These are phyloP conservation scores for Ashinkailepas kermadecensis DNA, from an alignment of 2,888 invertebrate species.

Conservation along the genomic window DNA sequence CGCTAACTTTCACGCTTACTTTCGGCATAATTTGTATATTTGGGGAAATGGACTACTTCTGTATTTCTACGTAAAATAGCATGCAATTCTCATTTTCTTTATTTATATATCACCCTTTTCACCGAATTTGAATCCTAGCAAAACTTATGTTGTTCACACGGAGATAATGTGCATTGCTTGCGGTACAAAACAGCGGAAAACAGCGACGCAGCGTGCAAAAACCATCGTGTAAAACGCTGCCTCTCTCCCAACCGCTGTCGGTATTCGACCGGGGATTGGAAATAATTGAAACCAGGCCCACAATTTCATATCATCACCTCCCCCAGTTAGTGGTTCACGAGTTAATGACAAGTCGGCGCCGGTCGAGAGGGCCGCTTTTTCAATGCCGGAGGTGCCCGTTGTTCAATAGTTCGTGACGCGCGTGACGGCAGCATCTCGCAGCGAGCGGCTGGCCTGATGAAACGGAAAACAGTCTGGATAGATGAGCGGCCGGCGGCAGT, in stretches of 20 bases:
- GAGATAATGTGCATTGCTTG: background rate
- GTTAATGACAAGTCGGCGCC: slow-evolving; percentile 3
- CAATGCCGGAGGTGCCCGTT: background rate
- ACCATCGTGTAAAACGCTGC: background rate
- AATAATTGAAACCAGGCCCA: background rate
- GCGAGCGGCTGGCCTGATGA: background rate
- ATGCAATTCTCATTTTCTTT: no score
- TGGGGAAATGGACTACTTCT: no score
- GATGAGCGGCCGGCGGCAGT: background rate
- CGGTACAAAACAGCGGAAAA: background rate
- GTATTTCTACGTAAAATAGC: no score
- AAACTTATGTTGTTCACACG: no score
- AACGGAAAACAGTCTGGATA: background rate
- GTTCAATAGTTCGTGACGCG: background rate
- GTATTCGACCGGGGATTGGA: background rate
- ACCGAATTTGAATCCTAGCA: no score
- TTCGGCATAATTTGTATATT: no score
- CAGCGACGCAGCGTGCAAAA: background rate
- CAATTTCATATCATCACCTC: background rate
- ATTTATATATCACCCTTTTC: no score
- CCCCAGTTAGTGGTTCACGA: background rate
- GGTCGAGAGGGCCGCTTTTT: background rate
- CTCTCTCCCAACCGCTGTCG: background rate
- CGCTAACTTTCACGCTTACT: no score
- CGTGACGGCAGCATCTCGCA: background rate